Evolutionary conservation across 23 tunicate genomes (phyloP).

Genomic region (Styela clava): DNA sequence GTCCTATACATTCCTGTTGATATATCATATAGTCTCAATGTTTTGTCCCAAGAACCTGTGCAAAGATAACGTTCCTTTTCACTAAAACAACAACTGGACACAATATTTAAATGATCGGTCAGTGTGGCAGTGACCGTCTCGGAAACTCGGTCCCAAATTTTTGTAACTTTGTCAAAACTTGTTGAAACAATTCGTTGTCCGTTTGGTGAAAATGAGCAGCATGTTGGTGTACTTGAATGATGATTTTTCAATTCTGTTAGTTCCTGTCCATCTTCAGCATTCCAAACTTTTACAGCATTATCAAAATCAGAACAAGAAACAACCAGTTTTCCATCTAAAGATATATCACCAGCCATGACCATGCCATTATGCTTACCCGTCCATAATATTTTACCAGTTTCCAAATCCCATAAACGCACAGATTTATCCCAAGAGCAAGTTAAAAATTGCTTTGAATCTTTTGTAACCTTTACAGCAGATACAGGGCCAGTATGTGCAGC

Average conservation of each 20-base stretch:
- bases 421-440: constrained; percentile 88
- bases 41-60: constrained; percentile 87
- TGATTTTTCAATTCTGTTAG: constrained; percentile 40
- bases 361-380: constrained; percentile 51
- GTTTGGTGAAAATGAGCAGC: constrained; percentile 79
- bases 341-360: constrained; percentile 70
- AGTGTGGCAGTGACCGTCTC: constrained; percentile 52
- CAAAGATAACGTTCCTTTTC: constrained; percentile 62
- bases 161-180: constrained; percentile 64
- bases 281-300: constrained; percentile 61
- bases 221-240: constrained; percentile 76
- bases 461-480: constrained; percentile 26
- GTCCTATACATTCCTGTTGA: constrained; percentile 92
- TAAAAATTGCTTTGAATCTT: constrained; percentile 32
- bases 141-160: constrained; percentile 81
- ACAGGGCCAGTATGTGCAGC: constrained; percentile 41
- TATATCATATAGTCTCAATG: constrained; percentile 82
- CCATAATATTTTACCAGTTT: constrained; percentile 71
- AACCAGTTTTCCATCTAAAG: constrained; percentile 52
- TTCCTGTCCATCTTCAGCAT: constrained; percentile 43
- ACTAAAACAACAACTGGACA: constrained; percentile 79
- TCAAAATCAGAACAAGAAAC: constrained; percentile 74
- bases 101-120: constrained; percentile 72
- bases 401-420: constrained; percentile 53
- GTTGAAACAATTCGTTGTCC: constrained; percentile 64